phyloP scores from a whole-genome alignment of 1,140 invertebrate species.

The Spodoptera frugiperda region DNA sequence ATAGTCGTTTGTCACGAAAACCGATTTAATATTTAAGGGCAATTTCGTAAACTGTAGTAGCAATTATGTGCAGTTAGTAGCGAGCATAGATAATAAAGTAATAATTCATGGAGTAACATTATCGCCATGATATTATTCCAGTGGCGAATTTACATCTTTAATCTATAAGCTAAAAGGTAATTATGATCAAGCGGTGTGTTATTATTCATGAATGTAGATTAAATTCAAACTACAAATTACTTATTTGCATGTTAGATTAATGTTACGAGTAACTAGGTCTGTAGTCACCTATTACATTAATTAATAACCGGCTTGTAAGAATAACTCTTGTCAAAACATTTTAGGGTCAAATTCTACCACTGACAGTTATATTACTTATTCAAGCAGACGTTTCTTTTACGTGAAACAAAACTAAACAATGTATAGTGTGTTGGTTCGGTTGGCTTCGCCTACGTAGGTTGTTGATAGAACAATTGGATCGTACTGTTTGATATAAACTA shows the following conservation, averaged over 20 bases:
- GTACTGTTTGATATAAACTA: conserved; percentile 9
- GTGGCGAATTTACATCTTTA: conserved; percentile 40
- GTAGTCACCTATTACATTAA: conserved; percentile 29
- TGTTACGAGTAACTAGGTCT: conserved; percentile 41
- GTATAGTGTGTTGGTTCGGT: too few species aligned
- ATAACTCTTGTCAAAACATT: conserved; percentile 7
- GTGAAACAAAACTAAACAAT: too few species aligned
- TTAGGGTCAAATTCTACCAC: conserved; percentile 1
- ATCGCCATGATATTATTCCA: conserved; percentile 38
- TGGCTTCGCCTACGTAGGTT: too few species aligned
- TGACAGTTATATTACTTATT: too few species aligned
- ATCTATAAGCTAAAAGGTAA: conserved; percentile 47
- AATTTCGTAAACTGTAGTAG: conserved; percentile 17
- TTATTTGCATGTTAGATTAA: conserved; percentile 45
- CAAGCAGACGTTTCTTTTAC: too few species aligned
- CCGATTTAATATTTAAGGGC: conserved; percentile 5
- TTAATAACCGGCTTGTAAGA: conserved; percentile 28
- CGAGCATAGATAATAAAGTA: conserved; percentile 39
- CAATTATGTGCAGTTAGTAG: conserved; percentile 32
- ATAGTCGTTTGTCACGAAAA: conserved; percentile 8
- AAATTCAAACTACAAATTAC: conserved; percentile 48
- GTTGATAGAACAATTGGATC: neutral
- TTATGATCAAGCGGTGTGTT: conserved; percentile 42
- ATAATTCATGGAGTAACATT: conserved; percentile 36
- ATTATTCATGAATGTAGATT: conserved; percentile 49